Conservation (phyloP, 2,888 invertebrate genomes). For the Nasonovia ribisnigri region DNA sequence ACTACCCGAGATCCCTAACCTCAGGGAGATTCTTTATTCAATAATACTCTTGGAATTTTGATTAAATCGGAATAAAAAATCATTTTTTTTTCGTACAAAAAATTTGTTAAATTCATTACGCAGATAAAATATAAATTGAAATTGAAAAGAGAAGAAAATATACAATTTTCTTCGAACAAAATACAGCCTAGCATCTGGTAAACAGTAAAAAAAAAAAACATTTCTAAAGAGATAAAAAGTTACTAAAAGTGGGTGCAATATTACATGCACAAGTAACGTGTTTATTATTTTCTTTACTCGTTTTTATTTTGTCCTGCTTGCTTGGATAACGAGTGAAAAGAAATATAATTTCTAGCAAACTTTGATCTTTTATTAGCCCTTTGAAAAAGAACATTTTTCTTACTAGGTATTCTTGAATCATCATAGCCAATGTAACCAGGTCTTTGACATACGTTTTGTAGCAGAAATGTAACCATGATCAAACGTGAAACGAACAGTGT, state of each 20-base stretch:
- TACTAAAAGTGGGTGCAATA: not conserved
- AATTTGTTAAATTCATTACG: not conserved
- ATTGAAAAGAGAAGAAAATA: not conserved
- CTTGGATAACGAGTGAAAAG: slow-evolving; percentile 29
- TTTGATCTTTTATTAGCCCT: slow-evolving; percentile 55
- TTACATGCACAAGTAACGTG: slow-evolving; percentile 20
- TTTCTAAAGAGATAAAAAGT: not conserved
- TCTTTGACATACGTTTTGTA: slow-evolving; percentile 28
- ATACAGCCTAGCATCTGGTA: not conserved
- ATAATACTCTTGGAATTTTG: not conserved
- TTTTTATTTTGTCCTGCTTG: slow-evolving; percentile 15
- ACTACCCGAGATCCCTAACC: not conserved
- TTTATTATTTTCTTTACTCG: slow-evolving; percentile 41
- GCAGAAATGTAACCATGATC: slow-evolving; percentile 27
- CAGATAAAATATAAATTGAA: not conserved
- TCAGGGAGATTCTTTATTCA: not conserved
- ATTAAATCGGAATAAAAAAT: slow-evolving; percentile 46
- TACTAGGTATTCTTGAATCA: not conserved
- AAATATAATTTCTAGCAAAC: slow-evolving; percentile 40
- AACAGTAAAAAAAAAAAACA: not conserved
- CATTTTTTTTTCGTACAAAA: not conserved
- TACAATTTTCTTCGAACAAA: not conserved
- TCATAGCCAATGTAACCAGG: not conserved
- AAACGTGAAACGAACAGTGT: slow-evolving; percentile 19
- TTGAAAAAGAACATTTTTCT: slow-evolving; percentile 20